phyloP scores from a whole-genome alignment of 2,797 vertebrate species.

The Poecile montanus region DNA sequence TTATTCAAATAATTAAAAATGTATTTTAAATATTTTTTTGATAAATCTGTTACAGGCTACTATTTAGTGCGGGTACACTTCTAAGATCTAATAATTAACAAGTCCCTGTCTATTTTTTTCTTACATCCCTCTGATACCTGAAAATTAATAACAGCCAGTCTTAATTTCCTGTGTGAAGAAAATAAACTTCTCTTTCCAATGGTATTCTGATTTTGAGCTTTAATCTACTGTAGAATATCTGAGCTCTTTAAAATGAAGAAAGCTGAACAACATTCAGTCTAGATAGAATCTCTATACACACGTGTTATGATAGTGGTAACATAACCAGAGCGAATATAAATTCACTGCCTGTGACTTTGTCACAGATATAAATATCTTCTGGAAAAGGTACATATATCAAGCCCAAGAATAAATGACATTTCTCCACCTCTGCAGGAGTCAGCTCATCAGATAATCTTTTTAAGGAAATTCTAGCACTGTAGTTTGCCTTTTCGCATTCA shows the following conservation, averaged over 20 bases:
- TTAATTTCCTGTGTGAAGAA: conserved; percentile 70
- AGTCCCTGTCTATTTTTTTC: background rate
- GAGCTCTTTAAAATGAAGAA: conserved; percentile 45
- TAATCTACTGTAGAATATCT: background rate
- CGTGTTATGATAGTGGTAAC: background rate
- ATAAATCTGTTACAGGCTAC: conserved; percentile 18
- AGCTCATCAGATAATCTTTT: conserved; percentile 71
- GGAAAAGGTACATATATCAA: conserved; percentile 13
- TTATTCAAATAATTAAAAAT: conserved; percentile 53
- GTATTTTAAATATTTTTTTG: background rate
- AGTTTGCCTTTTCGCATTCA: conserved; percentile 72
- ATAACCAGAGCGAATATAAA: conserved; percentile 42
- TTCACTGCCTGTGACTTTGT: background rate
- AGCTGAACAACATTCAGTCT: conserved; percentile 29
- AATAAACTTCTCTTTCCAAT: conserved; percentile 4
- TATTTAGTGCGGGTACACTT: conserved; percentile 38
- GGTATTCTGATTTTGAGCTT: background rate
- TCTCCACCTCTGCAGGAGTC: conserved; percentile 61
- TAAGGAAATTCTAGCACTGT: conserved; percentile 67
- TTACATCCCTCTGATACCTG: conserved; percentile 15
- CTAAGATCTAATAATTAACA: conserved; percentile 68
- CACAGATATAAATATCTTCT: conserved; percentile 9
- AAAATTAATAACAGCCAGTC: conserved; percentile 52
- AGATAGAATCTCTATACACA: conserved; percentile 40
- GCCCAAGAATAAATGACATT: conserved; percentile 9